Evolutionary conservation across 1,140 invertebrate species (phyloP), one percentile per base, ranked within the genome.

Genomic region (Hyles euphorbiae): DNA sequence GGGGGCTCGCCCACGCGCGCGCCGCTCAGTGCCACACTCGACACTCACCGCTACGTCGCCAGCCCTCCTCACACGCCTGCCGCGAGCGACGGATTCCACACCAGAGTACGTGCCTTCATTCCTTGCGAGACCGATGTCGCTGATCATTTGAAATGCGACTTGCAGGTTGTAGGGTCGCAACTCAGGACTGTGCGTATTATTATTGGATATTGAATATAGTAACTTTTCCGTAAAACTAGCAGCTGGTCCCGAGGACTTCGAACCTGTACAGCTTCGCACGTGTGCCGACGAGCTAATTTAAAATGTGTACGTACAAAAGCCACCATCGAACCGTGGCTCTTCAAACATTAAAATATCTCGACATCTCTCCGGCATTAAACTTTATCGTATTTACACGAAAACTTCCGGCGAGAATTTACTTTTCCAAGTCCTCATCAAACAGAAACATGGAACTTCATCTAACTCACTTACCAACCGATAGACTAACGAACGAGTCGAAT

Each of bases 381-480:
- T 73, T 68, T 56, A 65, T 60, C 67, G 58, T 67, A 69, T 65
- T 70, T 65, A 67, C 62, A 63, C 49, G 47, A 61, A 33, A 70
- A 65, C 60, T 67, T 65, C 62, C 34, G 47, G 55, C 51, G 53
- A 45, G 57, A 68, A 67, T 67, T 65, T 65, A 69, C 67, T 72
- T 70, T 61, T 58, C 34, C 33, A 62, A 65, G 60, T 65, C 58
- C 64, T 60, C 67, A 70, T 70, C 67, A 72, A 72, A 67, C 65
- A 69, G 67, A 72, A 68, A 72, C 72, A 70, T 65, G 63, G 63
- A 72, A 70, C 53, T 74, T 67, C 53, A 65, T 63, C 62, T 65
- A 69, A 72, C 62, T 67, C 46, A 56, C 63, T 69, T 72, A 65
- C 65, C 53, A 62, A 69, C 65, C 70, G 67, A 73, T 70, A 68